Conservation (phyloP, 2,113 vertebrate species). For the Cyrtonyx montezumae region DNA sequence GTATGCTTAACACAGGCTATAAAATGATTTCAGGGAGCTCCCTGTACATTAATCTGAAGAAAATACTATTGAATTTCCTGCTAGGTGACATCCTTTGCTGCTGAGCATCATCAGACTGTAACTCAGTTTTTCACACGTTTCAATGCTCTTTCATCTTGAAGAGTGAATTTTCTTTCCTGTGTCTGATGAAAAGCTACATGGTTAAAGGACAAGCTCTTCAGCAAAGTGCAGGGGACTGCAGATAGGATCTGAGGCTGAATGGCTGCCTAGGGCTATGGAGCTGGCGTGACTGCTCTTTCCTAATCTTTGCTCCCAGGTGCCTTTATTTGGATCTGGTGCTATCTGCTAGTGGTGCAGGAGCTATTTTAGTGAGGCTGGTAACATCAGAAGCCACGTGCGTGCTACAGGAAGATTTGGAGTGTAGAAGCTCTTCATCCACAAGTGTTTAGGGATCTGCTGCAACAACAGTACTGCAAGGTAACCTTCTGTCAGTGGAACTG, state of each 20-base stretch:
- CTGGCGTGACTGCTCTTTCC: not conserved
- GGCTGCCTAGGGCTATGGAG: not conserved
- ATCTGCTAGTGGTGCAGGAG: not conserved
- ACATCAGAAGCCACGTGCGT: not conserved
- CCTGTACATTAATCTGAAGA: not conserved
- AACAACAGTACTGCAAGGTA: not conserved
- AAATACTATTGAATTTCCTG: not conserved
- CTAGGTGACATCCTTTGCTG: constrained; percentile 1
- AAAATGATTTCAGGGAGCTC: not conserved
- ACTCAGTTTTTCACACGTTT: constrained; percentile 7
- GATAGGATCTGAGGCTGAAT: not conserved
- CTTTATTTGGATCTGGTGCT: not conserved
- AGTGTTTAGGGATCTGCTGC: not conserved
- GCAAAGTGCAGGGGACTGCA: constrained; percentile 15
- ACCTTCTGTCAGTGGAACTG: not conserved
- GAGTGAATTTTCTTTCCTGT: not conserved
- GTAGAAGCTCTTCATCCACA: not conserved
- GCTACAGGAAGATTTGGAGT: not conserved
- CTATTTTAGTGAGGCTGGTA: not conserved
- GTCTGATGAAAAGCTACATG: not conserved
- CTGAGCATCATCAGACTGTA: not conserved
- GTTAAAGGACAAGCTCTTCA: not conserved
- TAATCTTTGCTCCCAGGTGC: not conserved
- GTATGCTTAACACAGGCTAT: not conserved
- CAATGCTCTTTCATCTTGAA: not conserved